Evolutionary conservation across 2,888 invertebrate genomes (phyloP).

Genomic region (Lasioglossum morio): DNA sequence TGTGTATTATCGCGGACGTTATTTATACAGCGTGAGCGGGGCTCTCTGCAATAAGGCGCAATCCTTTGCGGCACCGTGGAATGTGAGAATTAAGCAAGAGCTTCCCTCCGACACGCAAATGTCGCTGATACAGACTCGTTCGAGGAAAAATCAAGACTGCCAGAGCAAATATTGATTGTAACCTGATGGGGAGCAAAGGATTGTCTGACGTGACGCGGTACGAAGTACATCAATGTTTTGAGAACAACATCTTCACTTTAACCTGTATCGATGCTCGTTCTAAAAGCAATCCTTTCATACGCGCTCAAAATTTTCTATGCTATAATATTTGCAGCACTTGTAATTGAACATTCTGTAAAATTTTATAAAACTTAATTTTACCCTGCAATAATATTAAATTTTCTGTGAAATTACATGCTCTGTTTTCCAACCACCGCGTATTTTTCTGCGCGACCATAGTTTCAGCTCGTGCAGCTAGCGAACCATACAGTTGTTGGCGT

Average conservation of each 20-base stretch:
- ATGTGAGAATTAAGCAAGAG: background rate
- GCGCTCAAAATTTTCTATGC: too few species aligned
- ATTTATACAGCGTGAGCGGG: slow-evolving; percentile 31
- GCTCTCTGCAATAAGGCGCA: background rate
- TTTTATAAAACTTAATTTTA: too few species aligned
- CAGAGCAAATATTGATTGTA: background rate
- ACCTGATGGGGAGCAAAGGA: background rate
- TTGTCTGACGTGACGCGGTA: background rate
- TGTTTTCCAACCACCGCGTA: background rate
- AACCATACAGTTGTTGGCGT: background rate
- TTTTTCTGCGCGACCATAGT: background rate
- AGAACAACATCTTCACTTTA: background rate
- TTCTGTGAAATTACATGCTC: background rate
- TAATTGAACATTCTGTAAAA: too few species aligned
- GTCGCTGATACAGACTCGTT: background rate
- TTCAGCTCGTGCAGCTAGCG: background rate
- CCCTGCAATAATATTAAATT: too few species aligned
- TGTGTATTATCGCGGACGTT: slow-evolving; percentile 61
- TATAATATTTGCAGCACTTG: background rate
- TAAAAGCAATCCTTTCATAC: background rate
- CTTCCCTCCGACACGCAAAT: background rate
- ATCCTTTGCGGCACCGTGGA: slow-evolving; percentile 8
- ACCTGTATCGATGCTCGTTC: background rate
- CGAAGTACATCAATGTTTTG: background rate
- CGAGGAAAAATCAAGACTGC: background rate